Percentiles rank a stretch among this genome's conserved stretches.
Conservation (phyloP, 2,113 vertebrate genomes). For the Merops nubicus region DNA sequence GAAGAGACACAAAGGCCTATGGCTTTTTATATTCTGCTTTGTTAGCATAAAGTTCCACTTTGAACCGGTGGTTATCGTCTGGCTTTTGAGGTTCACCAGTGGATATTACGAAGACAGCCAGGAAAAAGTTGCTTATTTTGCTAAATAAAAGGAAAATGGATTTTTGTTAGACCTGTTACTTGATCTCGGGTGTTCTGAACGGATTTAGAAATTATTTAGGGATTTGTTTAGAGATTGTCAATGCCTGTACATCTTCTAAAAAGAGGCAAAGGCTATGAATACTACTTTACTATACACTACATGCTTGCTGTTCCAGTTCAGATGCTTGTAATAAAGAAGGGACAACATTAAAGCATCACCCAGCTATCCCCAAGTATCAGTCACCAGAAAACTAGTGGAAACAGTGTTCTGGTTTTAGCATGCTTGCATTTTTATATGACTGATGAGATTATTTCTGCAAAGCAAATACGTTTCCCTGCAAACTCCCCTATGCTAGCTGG, state of each 20-base stretch:
- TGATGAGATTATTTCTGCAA: background rate
- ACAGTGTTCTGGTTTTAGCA: background rate
- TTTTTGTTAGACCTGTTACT: background rate
- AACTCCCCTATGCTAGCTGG: background rate
- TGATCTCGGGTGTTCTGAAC: background rate
- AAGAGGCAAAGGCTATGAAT: background rate
- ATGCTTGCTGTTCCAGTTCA: background rate
- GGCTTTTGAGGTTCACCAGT: background rate
- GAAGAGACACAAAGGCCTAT: background rate
- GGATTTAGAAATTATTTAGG: background rate
- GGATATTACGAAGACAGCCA: background rate
- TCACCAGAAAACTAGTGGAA: background rate
- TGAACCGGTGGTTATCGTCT: background rate
- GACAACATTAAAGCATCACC: background rate
- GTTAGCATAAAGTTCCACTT: background rate
- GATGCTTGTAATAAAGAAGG: background rate
- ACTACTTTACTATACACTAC: background rate
- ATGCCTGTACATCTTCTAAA: background rate
- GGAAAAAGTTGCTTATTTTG: background rate
- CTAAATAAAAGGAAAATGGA: background rate
- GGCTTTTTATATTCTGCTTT: constrained; percentile 4
- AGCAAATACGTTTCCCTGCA: background rate
- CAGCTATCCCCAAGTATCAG: background rate
- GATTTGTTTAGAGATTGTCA: background rate
- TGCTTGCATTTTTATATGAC: background rate